Evolutionary conservation across 2,797 vertebrate genomes (phyloP).

Genomic region (Argyrosomus regius): DNA sequence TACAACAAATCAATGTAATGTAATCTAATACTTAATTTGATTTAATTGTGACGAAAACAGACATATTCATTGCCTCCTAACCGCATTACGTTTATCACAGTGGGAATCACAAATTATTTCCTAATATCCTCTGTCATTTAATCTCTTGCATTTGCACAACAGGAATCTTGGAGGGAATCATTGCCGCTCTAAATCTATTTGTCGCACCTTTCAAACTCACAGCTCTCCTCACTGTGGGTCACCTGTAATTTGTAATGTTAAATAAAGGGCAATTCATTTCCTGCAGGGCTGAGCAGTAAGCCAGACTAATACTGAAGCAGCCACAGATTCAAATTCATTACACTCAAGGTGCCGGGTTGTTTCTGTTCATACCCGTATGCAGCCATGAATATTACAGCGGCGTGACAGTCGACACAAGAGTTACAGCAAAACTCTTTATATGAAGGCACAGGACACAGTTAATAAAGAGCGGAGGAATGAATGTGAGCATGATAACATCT

Average conservation of each 20-base stretch:
- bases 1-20: slow-evolving; percentile 77
- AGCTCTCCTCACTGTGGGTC: slow-evolving; percentile 75
- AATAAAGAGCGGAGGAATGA: slow-evolving; percentile 25
- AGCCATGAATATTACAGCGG: slow-evolving; percentile 55
- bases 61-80: slow-evolving; percentile 81
- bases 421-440: slow-evolving; percentile 39
- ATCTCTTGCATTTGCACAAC: slow-evolving; percentile 81
- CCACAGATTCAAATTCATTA: slow-evolving; percentile 81
- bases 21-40: slow-evolving; percentile 72
- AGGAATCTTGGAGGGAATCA: slow-evolving; percentile 78
- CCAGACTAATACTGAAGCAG: slow-evolving; percentile 75
- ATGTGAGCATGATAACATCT: slow-evolving; percentile 26
- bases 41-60: slow-evolving; percentile 76
- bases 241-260: slow-evolving; percentile 86
- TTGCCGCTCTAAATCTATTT: slow-evolving; percentile 82
- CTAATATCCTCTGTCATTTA: slow-evolving; percentile 82
- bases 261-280: slow-evolving; percentile 87
- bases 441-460: not conserved
- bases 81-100: slow-evolving; percentile 78
- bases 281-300: slow-evolving; percentile 76
- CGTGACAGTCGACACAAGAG: slow-evolving; percentile 32
- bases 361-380: slow-evolving; percentile 49
- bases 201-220: slow-evolving; percentile 78
- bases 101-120: slow-evolving; percentile 79
- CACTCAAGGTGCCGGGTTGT: slow-evolving; percentile 41